Evolutionary conservation across 2,797 vertebrate species (phyloP).

Genomic region (Dallia pectoralis): DNA sequence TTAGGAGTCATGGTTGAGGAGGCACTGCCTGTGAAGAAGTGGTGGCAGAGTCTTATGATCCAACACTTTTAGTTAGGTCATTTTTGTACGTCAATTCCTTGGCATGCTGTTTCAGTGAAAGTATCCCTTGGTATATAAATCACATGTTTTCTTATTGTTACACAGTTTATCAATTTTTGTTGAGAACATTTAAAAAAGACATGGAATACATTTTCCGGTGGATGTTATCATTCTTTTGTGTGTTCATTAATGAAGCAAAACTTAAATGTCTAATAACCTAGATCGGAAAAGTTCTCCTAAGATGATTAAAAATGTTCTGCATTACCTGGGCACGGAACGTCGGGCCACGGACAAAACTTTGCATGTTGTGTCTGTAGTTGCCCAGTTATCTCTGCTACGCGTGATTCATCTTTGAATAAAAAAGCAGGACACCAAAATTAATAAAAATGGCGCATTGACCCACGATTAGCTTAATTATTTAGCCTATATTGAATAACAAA

Average conservation of each 20-base stretch:
- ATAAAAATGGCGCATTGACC: background rate
- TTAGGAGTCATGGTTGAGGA: background rate
- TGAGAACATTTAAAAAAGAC: background rate
- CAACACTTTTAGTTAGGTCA: background rate
- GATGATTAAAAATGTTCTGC: background rate
- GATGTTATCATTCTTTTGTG: too few species aligned
- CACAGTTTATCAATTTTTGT: background rate
- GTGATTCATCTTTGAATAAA: conserved; percentile 80
- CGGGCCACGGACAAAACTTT: conserved; percentile 97
- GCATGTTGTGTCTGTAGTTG: conserved; percentile 87
- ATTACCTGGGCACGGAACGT: conserved; percentile 92
- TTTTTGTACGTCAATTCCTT: background rate
- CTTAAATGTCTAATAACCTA: background rate
- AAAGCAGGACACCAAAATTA: conserved; percentile 2
- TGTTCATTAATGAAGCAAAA: background rate
- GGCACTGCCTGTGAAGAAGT: too few species aligned
- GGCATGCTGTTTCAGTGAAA: too few species aligned
- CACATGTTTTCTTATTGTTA: too few species aligned
- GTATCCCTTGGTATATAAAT: background rate
- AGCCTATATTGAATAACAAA: background rate
- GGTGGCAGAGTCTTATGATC: too few species aligned
- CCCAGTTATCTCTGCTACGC: conserved; percentile 81
- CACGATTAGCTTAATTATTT: background rate
- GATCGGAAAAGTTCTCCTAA: background rate
- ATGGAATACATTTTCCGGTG: too few species aligned